Evolutionary conservation across 2,888 invertebrate genomes (phyloP).

Genomic region (Sesia apiformis): DNA sequence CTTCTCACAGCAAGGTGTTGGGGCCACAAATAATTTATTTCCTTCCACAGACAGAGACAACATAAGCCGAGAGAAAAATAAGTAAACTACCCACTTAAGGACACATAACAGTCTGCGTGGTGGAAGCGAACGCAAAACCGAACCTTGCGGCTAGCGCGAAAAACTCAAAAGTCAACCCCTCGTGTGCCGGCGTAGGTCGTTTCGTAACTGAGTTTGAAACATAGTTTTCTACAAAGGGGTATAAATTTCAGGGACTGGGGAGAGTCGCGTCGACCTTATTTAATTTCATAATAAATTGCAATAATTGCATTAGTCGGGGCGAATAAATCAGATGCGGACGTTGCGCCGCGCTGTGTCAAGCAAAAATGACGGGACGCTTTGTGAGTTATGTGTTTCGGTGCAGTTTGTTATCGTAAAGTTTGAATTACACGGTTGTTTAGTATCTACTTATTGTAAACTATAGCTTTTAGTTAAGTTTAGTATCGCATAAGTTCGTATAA

Average conservation of each 20-base stretch:
- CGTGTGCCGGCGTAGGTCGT: slow-evolving; percentile 24
- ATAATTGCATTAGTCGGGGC: slow-evolving; percentile 64
- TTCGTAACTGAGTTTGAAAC: slow-evolving; percentile 24
- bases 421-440: not conserved
- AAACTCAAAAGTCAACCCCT: slow-evolving; percentile 47
- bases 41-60: slow-evolving; percentile 59
- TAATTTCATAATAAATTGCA: slow-evolving; percentile 72
- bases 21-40: slow-evolving; percentile 69
- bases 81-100: slow-evolving; percentile 67
- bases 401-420: not conserved
- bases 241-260: slow-evolving; percentile 48
- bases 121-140: slow-evolving; percentile 25
- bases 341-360: slow-evolving; percentile 1
- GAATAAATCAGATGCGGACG: slow-evolving; percentile 47
- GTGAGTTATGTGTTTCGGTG: not conserved
- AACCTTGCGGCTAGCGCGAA: slow-evolving; percentile 33
- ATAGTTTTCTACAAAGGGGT: slow-evolving; percentile 54
- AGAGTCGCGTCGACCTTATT: slow-evolving; percentile 58
- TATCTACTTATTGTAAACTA: too few species aligned
- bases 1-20: slow-evolving; percentile 58
- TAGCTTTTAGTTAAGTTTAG: too few species aligned
- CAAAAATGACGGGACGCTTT: slow-evolving; percentile 6
- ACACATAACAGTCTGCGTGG: slow-evolving; percentile 32
- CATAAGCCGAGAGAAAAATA: slow-evolving; percentile 66
- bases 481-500: too few species aligned